A percentile compares a stretch with the other conserved stretches of the same genome.
Conservation (phyloP, 2,113 vertebrate genomes). For the Anguilla japonica region DNA sequence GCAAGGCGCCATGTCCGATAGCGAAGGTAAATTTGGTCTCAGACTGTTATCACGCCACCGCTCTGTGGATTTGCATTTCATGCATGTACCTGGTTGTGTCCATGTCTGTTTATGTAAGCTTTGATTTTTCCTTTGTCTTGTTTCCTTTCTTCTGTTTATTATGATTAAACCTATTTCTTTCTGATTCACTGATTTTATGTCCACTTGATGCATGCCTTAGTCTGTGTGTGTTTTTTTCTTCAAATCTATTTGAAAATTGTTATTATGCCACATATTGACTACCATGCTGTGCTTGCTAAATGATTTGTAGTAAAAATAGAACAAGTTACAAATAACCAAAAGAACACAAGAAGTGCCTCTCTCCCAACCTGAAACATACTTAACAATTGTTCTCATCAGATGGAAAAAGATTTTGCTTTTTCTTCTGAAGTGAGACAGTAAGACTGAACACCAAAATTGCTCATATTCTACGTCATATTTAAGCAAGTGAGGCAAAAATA, state of each 20-base stretch:
- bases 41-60: slow-evolving; percentile 72
- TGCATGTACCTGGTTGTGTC: slow-evolving; percentile 82
- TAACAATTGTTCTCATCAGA: not conserved
- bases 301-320: not conserved
- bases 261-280: slow-evolving; percentile 43
- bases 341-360: slow-evolving; percentile 18
- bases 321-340: not conserved
- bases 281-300: slow-evolving; percentile 44
- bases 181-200: slow-evolving; percentile 29
- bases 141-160: slow-evolving; percentile 28
- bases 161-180: slow-evolving; percentile 40
- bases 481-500: no score
- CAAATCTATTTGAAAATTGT: slow-evolving; percentile 54
- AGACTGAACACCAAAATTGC: not conserved
- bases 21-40: slow-evolving; percentile 94
- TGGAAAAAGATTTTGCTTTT: not conserved
- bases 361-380: not conserved
- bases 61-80: slow-evolving; percentile 75
- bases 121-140: slow-evolving; percentile 53
- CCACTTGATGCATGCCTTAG: slow-evolving; percentile 67
- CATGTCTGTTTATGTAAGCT: slow-evolving; percentile 57
- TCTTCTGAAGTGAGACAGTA: not conserved
- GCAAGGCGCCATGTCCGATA: slow-evolving; percentile 99
- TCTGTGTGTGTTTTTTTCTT: slow-evolving; percentile 53
- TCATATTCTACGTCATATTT: not conserved